A percentile compares a stretch with the other conserved stretches of the same genome.
phyloP scores from a whole-genome alignment of 1,140 invertebrate species.

The Zelostemma sp. region DNA sequence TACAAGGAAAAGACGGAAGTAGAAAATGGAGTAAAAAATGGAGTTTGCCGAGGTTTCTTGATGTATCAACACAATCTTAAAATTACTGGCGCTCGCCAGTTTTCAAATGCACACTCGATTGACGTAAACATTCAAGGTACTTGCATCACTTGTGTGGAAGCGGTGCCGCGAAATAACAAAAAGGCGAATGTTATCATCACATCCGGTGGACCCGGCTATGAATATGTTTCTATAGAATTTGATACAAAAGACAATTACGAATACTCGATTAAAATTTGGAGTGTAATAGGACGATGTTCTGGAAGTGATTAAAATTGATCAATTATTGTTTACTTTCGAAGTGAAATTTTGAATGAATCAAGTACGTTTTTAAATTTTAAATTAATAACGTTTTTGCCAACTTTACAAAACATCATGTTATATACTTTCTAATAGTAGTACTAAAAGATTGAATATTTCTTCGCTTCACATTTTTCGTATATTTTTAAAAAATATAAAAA shows the following conservation, averaged over 20 bases:
- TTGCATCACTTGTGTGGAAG: conserved; percentile 43
- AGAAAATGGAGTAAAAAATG: conserved; percentile 2
- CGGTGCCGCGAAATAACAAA: conserved; percentile 24
- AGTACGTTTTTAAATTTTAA: no score
- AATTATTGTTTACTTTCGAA: no score
- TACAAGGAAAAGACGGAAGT: background rate
- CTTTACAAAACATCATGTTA: no score
- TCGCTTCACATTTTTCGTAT: no score
- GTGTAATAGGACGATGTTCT: conserved; percentile 10
- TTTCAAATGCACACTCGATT: conserved; percentile 11
- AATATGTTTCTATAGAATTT: conserved; percentile 29
- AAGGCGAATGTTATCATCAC: conserved; percentile 7
- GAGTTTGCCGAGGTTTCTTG: conserved; percentile 19
- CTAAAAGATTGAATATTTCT: no score
- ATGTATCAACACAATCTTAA: conserved; percentile 53
- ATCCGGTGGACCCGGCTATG: conserved; percentile 27
- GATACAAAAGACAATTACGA: conserved; percentile 20
- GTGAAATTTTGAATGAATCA: no score
- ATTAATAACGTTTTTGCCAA: no score
- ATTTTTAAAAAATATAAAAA: no score
- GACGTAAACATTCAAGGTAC: conserved; percentile 33
- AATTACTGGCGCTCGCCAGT: conserved; percentile 8
- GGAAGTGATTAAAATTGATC: background rate
- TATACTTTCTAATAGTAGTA: no score
- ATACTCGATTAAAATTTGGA: conserved; percentile 48